A percentile compares a stretch with the other conserved stretches of the same genome.
Conservation (phyloP, 2,888 invertebrate species). For the Lissocephala sabroskyi region DNA sequence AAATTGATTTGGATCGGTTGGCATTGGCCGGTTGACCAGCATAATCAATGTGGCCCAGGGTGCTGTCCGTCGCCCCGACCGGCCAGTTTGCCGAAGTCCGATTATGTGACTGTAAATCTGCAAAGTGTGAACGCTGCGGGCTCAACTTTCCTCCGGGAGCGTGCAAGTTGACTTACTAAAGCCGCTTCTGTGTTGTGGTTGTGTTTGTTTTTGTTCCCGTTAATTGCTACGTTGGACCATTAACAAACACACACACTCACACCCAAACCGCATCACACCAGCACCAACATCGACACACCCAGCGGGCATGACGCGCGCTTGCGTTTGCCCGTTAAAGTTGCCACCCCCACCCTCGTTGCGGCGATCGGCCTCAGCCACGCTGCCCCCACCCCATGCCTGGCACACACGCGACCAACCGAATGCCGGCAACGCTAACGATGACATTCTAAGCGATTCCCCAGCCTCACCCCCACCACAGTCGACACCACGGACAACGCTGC, state of each 20-base stretch:
- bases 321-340: constrained; percentile 33
- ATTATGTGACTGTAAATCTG: constrained; percentile 49
- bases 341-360: constrained; percentile 46
- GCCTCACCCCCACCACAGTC: constrained; percentile 5
- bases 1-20: constrained; percentile 59
- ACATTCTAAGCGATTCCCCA: constrained; percentile 45
- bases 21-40: constrained; percentile 29
- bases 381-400: constrained; percentile 46
- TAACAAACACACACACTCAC: constrained; percentile 36
- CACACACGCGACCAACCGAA: constrained; percentile 48
- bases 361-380: no score
- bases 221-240: constrained; percentile 62
- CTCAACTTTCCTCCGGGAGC: constrained; percentile 12
- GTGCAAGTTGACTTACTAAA: constrained; percentile 42
- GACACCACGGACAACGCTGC: constrained; percentile 33
- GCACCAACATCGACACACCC: constrained; percentile 15
- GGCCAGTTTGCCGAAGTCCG: constrained; percentile 24
- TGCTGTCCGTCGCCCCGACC: neutral
- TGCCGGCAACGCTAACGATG: constrained; percentile 46
- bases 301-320: constrained; percentile 20
- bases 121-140: constrained; percentile 54
- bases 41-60: constrained; percentile 23
- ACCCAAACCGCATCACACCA: constrained; percentile 6
- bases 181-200: constrained; percentile 9
- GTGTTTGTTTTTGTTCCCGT: constrained; percentile 29